These are phyloP conservation scores for Gerris buenoi DNA, from an alignment of 1,140 invertebrate genomes.

Conservation along the genomic window DNA sequence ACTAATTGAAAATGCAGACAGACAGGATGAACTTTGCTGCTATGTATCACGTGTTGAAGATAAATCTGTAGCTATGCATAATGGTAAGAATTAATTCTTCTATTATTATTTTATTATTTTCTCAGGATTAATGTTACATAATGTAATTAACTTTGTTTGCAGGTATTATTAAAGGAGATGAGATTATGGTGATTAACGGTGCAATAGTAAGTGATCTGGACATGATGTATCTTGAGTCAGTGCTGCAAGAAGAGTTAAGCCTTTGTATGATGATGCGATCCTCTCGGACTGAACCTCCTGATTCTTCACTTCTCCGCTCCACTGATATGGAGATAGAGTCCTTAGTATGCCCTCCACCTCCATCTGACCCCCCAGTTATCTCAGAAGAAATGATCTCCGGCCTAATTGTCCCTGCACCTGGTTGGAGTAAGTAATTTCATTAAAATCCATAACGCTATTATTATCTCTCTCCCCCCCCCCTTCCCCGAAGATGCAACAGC, in stretches of 20 bases:
- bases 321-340: constrained; percentile 91
- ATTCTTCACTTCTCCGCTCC: constrained; percentile 56
- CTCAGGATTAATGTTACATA: no score
- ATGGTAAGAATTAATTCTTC: constrained; percentile 59
- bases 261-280: constrained; percentile 97
- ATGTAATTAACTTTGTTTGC: no score
- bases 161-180: constrained; percentile 93
- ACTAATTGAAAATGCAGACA: constrained; percentile 84
- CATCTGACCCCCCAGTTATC: constrained; percentile 77
- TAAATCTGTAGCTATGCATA: constrained; percentile 85
- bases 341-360: constrained; percentile 86
- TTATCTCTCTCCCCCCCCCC: no score
- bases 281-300: constrained; percentile 83
- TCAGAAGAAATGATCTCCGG: constrained; percentile 91
- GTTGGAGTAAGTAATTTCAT: constrained; percentile 33
- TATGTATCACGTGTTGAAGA: constrained; percentile 90
- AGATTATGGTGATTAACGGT: constrained; percentile 97
- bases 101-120: no score
- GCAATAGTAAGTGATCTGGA: constrained; percentile 93
- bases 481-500: no score
- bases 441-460: no score
- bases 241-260: constrained; percentile 84
- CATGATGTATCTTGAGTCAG: constrained; percentile 97
- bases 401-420: constrained; percentile 86
- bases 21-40: constrained; percentile 90